Evolutionary conservation across 2,888 invertebrate species (phyloP).

Genomic region (Plemyria rubiginata): DNA sequence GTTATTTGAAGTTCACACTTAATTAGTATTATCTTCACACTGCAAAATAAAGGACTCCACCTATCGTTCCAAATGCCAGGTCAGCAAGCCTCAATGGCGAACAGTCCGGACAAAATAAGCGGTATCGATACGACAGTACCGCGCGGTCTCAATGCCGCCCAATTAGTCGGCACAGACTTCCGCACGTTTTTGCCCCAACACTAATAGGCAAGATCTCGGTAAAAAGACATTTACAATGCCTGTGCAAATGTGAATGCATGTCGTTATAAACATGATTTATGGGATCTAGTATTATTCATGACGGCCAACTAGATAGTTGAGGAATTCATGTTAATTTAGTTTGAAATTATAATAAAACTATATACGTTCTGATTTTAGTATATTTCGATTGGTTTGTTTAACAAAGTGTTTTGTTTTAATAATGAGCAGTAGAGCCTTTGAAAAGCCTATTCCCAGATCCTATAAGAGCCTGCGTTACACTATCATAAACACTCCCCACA

Average conservation of each 20-base stretch:
- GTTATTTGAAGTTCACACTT: conserved; percentile 36
- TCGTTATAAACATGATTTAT: conserved; percentile 45
- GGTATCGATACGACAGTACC: conserved; percentile 60
- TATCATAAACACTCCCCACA: no score
- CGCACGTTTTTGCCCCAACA: conserved; percentile 79
- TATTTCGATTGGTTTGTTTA: conserved; percentile 31
- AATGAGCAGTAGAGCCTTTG: not conserved
- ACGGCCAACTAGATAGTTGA: conserved; percentile 39
- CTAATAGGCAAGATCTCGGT: conserved; percentile 75
- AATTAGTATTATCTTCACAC: conserved; percentile 35
- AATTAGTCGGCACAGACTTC: conserved; percentile 78
- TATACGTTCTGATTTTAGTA: conserved; percentile 31
- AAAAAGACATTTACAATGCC: conserved; percentile 60
- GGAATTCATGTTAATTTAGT: conserved; percentile 40
- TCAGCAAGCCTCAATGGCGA: conserved; percentile 44
- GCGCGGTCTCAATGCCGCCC: conserved; percentile 76
- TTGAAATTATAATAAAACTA: conserved; percentile 43
- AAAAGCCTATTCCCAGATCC: no score
- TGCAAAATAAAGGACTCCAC: conserved; percentile 26
- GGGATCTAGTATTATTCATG: conserved; percentile 41
- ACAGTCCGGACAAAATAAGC: conserved; percentile 52
- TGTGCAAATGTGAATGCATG: conserved; percentile 40
- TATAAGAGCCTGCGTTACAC: no score
- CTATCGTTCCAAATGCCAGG: conserved; percentile 43
- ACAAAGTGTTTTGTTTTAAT: conserved; percentile 13